Base-by-base conservation (phyloP, 64 coral and sea anemone species). In the Exaiptasia diaphana region DNA sequence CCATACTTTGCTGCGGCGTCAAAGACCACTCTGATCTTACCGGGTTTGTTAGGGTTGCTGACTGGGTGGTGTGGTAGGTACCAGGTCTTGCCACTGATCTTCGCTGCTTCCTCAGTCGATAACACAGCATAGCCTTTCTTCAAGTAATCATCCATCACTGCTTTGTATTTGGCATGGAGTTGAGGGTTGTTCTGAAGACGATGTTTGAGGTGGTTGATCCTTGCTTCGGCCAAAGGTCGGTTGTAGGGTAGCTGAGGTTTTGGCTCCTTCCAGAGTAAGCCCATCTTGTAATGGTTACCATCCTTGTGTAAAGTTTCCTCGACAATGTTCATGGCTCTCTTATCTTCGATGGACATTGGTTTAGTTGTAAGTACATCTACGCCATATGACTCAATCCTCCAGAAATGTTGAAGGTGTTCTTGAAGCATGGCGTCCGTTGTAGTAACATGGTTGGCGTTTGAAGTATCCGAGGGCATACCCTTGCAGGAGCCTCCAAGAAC, bases 231-330 rank as follows among this genome's bases (percentile, higher is more conserved):
- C 7, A 86, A 24, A 4, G 30, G 0, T 41, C 52, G 53, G n/a
- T 86, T 86, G 25, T 75, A 75, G 20, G 82, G 82, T 43, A 86
- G 54, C 24, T 39, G 15, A 46, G 61, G 83, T 22, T 77, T 65
- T 4, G 24, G 36, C 25, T 50, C 26, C 23, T 67, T 86, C 70
- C 82, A 86, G 36, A 86, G 9, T 5, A 76, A 32, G 11, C 56
- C 82, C 31, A 86, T 86, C 53, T 76, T n/a, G 28, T 75, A 86
- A 48, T 86, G 71, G 68, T 50, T 50, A 34, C 21, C 61, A 4
- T 0, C 25, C 39, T 53, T 53, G 15, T 28, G 68, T 14, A 77
- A 37, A 25, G 83, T 67, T 4, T 67, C 29, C 6, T 67, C 32
- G 4, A 86, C 50, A 0, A 75, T 5, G 24, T 38, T 74, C 32